Percentiles rank a stretch among this genome's conserved stretches.
phyloP scores from a whole-genome alignment of 2,797 vertebrate genomes.

The Crenichthys baileyi region DNA sequence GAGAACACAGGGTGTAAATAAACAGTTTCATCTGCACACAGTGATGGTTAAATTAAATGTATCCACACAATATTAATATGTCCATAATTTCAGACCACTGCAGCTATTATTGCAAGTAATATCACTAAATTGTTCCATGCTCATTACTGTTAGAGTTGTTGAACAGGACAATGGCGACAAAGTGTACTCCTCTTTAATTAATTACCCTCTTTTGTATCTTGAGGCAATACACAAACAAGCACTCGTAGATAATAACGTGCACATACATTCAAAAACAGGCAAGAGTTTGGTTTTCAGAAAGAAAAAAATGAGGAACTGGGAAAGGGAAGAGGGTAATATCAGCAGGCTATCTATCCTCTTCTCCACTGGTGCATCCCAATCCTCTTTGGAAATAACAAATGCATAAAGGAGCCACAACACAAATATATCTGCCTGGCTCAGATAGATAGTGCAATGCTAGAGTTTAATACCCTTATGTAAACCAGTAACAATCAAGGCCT shows the following conservation, averaged over 20 bases:
- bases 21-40: slow-evolving; percentile 28
- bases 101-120: slow-evolving; percentile 66
- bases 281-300: slow-evolving; percentile 65
- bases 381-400: slow-evolving; percentile 85
- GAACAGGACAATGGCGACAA: slow-evolving; percentile 72
- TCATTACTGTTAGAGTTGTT: slow-evolving; percentile 64
- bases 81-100: slow-evolving; percentile 46
- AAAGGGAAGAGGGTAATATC: slow-evolving; percentile 76
- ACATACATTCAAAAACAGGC: slow-evolving; percentile 42
- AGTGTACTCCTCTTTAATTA: slow-evolving; percentile 79
- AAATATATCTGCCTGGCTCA: slow-evolving; percentile 83
- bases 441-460: slow-evolving; percentile 80
- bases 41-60: slow-evolving; percentile 32
- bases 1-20: slow-evolving; percentile 5
- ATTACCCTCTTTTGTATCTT: slow-evolving; percentile 77
- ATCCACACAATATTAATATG: slow-evolving; percentile 47
- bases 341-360: slow-evolving; percentile 81
- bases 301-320: slow-evolving; percentile 59
- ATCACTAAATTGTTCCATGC: slow-evolving; percentile 65
- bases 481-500: slow-evolving; percentile 83
- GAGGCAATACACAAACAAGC: slow-evolving; percentile 53
- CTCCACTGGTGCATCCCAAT: slow-evolving; percentile 80
- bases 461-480: slow-evolving; percentile 85
- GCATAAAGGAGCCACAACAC: slow-evolving; percentile 83
- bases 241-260: slow-evolving; percentile 35